A percentile compares a stretch with the other conserved stretches of the same genome.
These are phyloP conservation scores for Polydrusus tereticollis DNA, from an alignment of 2,888 invertebrate genomes.

Conservation along the genomic window DNA sequence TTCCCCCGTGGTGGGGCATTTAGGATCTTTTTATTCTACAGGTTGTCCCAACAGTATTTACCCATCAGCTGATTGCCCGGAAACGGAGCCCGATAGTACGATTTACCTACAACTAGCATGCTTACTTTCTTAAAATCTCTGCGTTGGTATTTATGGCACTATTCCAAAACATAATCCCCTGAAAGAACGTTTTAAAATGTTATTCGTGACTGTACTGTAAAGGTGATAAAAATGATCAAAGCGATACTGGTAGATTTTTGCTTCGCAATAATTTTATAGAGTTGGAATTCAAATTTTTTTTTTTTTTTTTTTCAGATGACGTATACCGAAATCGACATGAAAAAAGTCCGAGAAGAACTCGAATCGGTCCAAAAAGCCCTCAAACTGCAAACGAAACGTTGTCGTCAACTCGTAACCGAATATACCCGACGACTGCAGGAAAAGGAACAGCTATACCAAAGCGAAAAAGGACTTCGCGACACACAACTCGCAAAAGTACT, in stretches of 20 bases:
- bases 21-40: too few species aligned
- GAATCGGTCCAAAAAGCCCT: conserved; percentile 77
- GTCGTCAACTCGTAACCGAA: conserved; percentile 77
- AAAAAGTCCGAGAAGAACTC: conserved; percentile 74
- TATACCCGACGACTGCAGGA: conserved; percentile 73
- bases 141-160: conserved; percentile 44
- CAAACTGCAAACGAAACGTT: conserved; percentile 75
- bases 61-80: too few species aligned
- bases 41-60: too few species aligned
- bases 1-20: too few species aligned
- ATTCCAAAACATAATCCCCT: conserved; percentile 40
- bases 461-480: conserved; percentile 76
- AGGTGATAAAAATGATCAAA: too few species aligned
- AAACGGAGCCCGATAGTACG: too few species aligned
- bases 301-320: conserved; percentile 74
- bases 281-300: background rate
- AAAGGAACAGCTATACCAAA: conserved; percentile 73
- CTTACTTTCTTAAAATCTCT: conserved; percentile 49
- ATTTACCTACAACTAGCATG: background rate
- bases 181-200: background rate
- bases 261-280: too few species aligned
- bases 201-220: too few species aligned
- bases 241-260: too few species aligned
- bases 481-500: conserved; percentile 80
- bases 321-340: conserved; percentile 72